phyloP scores from a whole-genome alignment of 2,797 vertebrate species.

The Poecilia picta region DNA sequence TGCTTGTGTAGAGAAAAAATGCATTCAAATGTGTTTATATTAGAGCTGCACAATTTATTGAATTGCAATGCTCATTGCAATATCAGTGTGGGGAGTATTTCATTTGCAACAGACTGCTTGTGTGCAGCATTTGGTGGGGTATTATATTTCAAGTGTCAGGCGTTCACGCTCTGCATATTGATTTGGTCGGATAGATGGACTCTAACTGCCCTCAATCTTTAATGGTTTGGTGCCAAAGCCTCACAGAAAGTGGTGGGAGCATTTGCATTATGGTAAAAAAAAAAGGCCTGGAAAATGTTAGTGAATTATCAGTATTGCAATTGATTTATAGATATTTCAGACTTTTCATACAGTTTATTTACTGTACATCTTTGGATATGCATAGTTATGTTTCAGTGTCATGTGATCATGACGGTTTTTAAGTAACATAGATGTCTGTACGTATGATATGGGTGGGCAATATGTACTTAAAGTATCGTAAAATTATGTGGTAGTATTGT shows the following conservation, averaged over 20 bases:
- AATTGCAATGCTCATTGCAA: neutral
- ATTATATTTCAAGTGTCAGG: neutral
- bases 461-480: no score
- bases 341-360: neutral
- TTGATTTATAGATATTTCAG: neutral
- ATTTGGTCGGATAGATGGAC: neutral
- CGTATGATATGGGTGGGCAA: neutral
- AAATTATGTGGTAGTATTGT: no score
- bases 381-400: neutral
- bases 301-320: neutral
- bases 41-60: neutral
- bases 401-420: neutral
- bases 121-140: neutral
- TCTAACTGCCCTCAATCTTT: neutral
- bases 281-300: neutral
- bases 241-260: neutral
- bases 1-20: neutral
- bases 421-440: neutral
- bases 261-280: neutral
- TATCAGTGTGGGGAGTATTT: neutral
- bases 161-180: neutral
- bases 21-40: neutral
- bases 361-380: neutral
- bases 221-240: neutral
- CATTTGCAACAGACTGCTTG: neutral